Conservation (phyloP, 2,797 vertebrate genomes). For the Sebastes glaucus region DNA sequence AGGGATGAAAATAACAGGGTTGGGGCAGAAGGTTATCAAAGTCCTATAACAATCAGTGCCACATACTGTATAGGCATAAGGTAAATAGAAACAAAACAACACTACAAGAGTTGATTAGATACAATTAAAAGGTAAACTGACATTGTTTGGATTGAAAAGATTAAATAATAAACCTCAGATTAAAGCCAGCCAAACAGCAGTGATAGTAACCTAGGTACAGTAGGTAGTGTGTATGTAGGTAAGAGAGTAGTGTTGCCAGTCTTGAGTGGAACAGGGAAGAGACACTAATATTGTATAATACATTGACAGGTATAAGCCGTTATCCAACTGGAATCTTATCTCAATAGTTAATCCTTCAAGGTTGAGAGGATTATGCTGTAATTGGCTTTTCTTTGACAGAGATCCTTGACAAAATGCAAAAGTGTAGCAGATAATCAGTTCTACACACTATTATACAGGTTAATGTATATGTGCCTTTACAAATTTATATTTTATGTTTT, state of each 20-base stretch:
- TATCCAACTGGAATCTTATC: slow-evolving; percentile 26
- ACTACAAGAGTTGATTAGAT: neutral
- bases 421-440: slow-evolving; percentile 9
- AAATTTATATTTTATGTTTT: neutral
- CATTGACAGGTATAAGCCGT: slow-evolving; percentile 15
- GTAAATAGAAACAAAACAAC: neutral
- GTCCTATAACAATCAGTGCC: neutral
- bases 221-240: neutral
- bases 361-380: slow-evolving; percentile 47
- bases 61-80: neutral
- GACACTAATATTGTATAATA: neutral
- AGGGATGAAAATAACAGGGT: neutral
- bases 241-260: neutral
- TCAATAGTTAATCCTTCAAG: slow-evolving; percentile 26
- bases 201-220: neutral
- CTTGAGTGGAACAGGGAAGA: neutral
- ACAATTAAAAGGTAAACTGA: neutral
- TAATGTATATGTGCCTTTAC: neutral
- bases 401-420: slow-evolving; percentile 16
- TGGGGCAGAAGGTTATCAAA: neutral
- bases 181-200: neutral
- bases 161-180: neutral
- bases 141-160: neutral
- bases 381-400: slow-evolving; percentile 24
- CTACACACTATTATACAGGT: neutral